phyloP scores from a whole-genome alignment of 92 coral and sea anemone genomes.

The Epizoanthus illoricatus region DNA sequence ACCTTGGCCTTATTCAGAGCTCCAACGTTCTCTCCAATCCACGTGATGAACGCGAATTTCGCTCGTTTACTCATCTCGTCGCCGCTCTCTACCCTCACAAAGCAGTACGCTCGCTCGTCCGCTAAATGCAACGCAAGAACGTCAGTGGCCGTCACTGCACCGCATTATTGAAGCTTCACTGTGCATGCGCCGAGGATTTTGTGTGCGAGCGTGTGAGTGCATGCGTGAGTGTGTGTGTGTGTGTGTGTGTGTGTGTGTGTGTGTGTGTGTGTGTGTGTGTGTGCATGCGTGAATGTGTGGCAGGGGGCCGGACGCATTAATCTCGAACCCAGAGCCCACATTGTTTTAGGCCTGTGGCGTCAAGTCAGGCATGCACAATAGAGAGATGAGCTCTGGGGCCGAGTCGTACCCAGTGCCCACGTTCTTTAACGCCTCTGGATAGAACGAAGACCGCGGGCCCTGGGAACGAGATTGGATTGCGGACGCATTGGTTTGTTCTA shows the following conservation, averaged over 20 bases:
- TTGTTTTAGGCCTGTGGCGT: too few species aligned
- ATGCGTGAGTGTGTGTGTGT: too few species aligned
- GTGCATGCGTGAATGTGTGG: too few species aligned
- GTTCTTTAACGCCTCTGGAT: too few species aligned
- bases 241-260: too few species aligned
- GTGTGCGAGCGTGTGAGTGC: too few species aligned
- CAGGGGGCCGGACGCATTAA: neutral
- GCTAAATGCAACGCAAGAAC: slow-evolving; percentile 47
- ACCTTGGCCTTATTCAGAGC: slow-evolving; percentile 88
- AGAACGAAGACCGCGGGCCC: neutral
- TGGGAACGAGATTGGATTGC: neutral
- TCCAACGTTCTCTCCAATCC: slow-evolving; percentile 81
- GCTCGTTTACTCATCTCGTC: slow-evolving; percentile 96
- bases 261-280: too few species aligned
- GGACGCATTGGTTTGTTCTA: neutral
- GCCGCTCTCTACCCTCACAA: slow-evolving; percentile 83
- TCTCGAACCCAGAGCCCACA: too few species aligned
- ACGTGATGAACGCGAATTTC: slow-evolving; percentile 90
- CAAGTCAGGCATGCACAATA: too few species aligned
- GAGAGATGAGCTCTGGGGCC: too few species aligned
- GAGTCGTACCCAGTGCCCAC: too few species aligned
- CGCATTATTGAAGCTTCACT: neutral
- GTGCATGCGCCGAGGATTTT: too few species aligned
- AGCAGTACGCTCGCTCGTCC: slow-evolving; percentile 76
- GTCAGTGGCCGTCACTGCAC: neutral